Evolutionary conservation across 2,797 vertebrate genomes (phyloP).

Genomic region (Eulemur mongoz): DNA sequence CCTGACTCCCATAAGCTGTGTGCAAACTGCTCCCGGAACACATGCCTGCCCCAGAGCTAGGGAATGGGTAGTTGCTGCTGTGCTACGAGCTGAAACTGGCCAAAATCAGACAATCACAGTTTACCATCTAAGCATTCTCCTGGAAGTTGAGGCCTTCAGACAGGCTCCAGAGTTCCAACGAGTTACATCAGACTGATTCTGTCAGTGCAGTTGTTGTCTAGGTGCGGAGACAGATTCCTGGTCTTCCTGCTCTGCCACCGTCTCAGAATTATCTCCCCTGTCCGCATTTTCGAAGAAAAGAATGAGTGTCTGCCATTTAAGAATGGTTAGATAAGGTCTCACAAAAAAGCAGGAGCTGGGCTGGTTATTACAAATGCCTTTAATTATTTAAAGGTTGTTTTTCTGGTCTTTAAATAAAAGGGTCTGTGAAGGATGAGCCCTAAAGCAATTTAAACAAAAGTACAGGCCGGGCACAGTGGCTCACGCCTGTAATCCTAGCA

Average conservation of each 20-base stretch:
- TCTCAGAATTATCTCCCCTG: neutral
- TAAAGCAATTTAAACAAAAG: neutral
- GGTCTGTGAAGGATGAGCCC: neutral
- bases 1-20: neutral
- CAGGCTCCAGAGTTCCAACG: neutral
- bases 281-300: neutral
- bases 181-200: neutral
- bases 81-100: neutral
- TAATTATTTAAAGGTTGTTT: neutral
- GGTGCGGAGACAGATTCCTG: neutral
- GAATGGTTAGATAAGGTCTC: neutral
- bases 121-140: neutral
- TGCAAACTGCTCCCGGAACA: neutral
- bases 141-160: neutral
- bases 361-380: neutral
- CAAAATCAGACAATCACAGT: fast-evolving
- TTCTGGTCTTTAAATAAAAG: neutral
- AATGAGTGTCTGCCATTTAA: fast-evolving
- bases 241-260: neutral
- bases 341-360: neutral
- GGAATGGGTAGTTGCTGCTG: neutral
- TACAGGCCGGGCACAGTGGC: neutral
- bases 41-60: neutral
- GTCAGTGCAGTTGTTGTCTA: neutral
- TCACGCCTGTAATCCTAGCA: neutral